Conservation (phyloP, 1,140 invertebrate genomes). For the Papilio polytes region DNA sequence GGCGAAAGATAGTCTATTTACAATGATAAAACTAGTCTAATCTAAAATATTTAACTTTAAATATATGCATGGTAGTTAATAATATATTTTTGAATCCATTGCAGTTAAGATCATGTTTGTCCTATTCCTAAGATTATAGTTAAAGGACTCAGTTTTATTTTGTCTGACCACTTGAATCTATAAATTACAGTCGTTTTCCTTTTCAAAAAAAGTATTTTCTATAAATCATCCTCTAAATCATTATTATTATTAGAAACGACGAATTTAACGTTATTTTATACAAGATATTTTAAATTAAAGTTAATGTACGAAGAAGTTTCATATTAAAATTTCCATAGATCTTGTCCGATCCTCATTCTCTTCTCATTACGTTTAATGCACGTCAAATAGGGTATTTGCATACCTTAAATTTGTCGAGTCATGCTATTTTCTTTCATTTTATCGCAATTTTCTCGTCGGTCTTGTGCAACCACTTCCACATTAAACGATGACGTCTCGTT, state of each 20-base stretch:
- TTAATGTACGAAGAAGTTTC: background rate
- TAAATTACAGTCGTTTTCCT: background rate
- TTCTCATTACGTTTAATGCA: slow-evolving; percentile 37
- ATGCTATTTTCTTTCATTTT: slow-evolving; percentile 38
- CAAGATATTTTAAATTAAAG: background rate
- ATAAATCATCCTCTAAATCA: background rate
- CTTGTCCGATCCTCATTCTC: slow-evolving; percentile 17
- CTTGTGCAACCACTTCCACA: slow-evolving; percentile 37
- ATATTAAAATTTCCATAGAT: slow-evolving; percentile 26
- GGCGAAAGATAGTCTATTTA: background rate
- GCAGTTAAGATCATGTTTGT: background rate
- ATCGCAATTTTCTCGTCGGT: slow-evolving; percentile 37
- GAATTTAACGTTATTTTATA: background rate
- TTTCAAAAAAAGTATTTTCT: background rate
- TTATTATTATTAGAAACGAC: background rate
- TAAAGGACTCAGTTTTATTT: background rate
- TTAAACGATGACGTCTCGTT: slow-evolving; percentile 39
- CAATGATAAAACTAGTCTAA: background rate
- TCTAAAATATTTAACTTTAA: background rate
- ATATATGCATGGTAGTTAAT: too few species aligned
- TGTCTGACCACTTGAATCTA: background rate
- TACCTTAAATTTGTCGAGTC: slow-evolving; percentile 37
- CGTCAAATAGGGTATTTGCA: slow-evolving; percentile 40
- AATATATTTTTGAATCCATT: background rate
- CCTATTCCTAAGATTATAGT: background rate